Conservation (phyloP, 2,113 vertebrate species). For the Mormyrus iriodes region DNA sequence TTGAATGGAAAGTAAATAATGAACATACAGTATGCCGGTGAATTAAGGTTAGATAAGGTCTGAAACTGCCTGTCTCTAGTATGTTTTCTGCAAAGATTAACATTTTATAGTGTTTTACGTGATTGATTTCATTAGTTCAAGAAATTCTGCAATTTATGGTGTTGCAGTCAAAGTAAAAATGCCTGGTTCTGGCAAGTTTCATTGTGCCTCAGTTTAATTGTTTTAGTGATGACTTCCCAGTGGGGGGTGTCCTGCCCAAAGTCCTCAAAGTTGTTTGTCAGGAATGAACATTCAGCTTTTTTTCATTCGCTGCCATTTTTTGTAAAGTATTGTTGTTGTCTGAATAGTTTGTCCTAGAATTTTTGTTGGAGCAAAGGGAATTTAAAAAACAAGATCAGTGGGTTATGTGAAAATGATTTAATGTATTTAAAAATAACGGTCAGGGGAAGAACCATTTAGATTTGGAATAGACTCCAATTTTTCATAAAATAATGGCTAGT, state of each 20-base stretch:
- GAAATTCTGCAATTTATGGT: not conserved
- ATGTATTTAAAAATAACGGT: not conserved
- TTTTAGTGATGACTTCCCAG: not conserved
- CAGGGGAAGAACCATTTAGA: not conserved
- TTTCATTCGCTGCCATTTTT: not conserved
- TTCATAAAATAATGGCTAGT: not conserved
- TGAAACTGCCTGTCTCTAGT: not conserved
- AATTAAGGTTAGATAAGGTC: not conserved
- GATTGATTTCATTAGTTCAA: not conserved
- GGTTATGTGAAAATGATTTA: not conserved
- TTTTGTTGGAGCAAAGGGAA: not conserved
- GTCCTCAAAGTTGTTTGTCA: not conserved
- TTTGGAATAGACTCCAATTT: not conserved
- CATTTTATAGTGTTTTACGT: not conserved
- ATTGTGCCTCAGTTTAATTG: not conserved
- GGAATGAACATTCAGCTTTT: not conserved
- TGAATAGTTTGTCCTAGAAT: not conserved
- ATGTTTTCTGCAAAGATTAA: not conserved
- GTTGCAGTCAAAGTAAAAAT: not conserved
- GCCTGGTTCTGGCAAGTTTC: not conserved
- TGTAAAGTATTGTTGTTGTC: not conserved
- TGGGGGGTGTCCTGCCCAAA: not conserved
- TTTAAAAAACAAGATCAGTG: not conserved
- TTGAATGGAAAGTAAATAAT: not conserved
- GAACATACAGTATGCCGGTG: not conserved